These are phyloP conservation scores for Tubulanus polymorphus DNA, from an alignment of 2,888 invertebrate species.

Conservation along the genomic window DNA sequence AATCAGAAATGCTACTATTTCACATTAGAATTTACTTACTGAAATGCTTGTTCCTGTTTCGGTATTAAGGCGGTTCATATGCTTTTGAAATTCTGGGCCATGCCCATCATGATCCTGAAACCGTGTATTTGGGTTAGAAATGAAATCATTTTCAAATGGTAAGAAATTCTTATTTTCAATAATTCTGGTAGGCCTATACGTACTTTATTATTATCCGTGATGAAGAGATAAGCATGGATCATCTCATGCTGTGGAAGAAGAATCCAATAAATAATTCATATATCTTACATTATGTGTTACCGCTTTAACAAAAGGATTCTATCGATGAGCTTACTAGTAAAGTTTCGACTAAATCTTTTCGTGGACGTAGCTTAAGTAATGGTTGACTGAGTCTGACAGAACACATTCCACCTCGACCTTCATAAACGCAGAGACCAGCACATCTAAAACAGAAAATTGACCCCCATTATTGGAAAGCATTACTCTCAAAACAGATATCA, in stretches of 20 bases:
- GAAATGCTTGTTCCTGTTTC: conserved; percentile 81
- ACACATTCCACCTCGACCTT: conserved; percentile 70
- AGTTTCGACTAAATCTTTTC: conserved; percentile 94
- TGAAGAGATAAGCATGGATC: conserved; percentile 97
- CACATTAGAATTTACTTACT: conserved; percentile 54
- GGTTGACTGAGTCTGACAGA: conserved; percentile 85
- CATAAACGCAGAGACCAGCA: conserved; percentile 73
- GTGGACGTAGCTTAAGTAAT: conserved; percentile 81
- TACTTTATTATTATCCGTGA: conserved; percentile 68
- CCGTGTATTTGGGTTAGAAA: too few species aligned
- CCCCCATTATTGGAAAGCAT: too few species aligned
- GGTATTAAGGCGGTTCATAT: conserved; percentile 89
- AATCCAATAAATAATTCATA: neutral
- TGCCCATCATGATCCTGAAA: conserved; percentile 83
- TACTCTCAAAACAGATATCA: too few species aligned
- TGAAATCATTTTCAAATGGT: too few species aligned
- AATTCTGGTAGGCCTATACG: conserved; percentile 8
- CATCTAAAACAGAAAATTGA: conserved; percentile 56
- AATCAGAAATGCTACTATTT: neutral
- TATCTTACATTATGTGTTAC: too few species aligned
- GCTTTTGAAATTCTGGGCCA: conserved; percentile 87
- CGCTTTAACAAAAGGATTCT: too few species aligned
- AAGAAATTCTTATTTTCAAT: conserved; percentile 2
- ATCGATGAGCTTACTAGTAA: conserved; percentile 63
- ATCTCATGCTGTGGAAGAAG: conserved; percentile 76